These are phyloP conservation scores for Solenopsis invicta DNA, from an alignment of 1,140 invertebrate genomes.

Conservation along the genomic window DNA sequence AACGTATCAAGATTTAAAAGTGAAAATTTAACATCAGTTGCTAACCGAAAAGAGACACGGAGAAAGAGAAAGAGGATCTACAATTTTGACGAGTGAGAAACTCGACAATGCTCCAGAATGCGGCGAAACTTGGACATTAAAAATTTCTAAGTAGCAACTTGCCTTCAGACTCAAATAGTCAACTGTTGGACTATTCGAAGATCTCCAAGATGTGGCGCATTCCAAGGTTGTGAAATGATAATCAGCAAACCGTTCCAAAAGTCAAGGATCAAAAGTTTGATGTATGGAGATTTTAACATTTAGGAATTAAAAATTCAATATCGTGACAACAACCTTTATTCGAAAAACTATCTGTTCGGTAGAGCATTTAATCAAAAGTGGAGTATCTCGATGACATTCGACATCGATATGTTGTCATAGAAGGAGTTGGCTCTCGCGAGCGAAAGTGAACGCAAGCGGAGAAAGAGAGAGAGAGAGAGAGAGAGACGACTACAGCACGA, in stretches of 20 bases:
- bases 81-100: neutral
- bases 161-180: neutral
- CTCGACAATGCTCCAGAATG: neutral
- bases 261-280: neutral
- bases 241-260: neutral
- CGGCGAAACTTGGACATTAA: neutral
- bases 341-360: neutral
- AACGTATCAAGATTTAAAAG: neutral
- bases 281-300: neutral
- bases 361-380: constrained; percentile 46
- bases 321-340: neutral
- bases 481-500: neutral
- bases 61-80: neutral
- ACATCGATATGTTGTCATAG: neutral
- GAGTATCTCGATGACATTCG: neutral
- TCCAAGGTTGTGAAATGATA: neutral
- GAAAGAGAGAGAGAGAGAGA: neutral
- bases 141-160: neutral
- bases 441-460: constrained; percentile 46
- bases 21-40: neutral
- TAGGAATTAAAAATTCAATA: neutral
- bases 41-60: neutral
- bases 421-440: constrained; percentile 7
- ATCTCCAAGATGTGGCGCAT: neutral
- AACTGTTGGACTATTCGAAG: neutral